A percentile compares a stretch with the other conserved stretches of the same genome.
These are phyloP conservation scores for Lagopus muta DNA, from an alignment of 2,113 vertebrate species.

Conservation along the genomic window DNA sequence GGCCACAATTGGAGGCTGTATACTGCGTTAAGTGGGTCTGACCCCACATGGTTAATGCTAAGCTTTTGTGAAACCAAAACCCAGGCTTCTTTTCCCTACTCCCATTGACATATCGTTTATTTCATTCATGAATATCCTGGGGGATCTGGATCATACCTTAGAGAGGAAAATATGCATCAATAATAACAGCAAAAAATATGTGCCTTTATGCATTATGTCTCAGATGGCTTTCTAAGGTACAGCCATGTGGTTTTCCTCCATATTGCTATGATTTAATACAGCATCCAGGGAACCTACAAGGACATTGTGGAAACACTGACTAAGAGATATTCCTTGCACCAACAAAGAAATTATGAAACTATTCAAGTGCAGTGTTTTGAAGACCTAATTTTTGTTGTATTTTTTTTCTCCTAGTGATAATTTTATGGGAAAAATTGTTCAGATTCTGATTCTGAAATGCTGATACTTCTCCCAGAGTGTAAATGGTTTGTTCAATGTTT, in stretches of 20 bases:
- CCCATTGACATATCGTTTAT: not conserved
- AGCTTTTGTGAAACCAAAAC: not conserved
- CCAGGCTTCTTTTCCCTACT: not conserved
- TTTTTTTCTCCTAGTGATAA: not conserved
- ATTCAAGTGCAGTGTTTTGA: not conserved
- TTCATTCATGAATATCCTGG: not conserved
- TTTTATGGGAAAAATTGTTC: not conserved
- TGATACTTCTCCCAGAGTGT: not conserved
- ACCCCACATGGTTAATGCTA: not conserved
- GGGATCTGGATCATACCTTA: not conserved
- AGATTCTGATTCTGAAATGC: not conserved
- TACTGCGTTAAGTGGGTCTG: not conserved
- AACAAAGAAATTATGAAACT: not conserved
- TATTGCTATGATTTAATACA: not conserved
- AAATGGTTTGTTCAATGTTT: not conserved
- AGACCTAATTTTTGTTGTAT: not conserved
- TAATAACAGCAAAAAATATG: not conserved
- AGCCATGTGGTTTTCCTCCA: not conserved
- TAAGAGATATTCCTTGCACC: not conserved
- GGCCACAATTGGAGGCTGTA: not conserved
- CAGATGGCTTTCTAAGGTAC: not conserved
- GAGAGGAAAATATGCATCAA: not conserved
- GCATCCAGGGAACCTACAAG: not conserved
- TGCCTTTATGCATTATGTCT: not conserved
- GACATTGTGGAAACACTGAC: not conserved